Evolutionary conservation across 2,113 vertebrate species (phyloP).

Genomic region (Formicarius rufipectus): DNA sequence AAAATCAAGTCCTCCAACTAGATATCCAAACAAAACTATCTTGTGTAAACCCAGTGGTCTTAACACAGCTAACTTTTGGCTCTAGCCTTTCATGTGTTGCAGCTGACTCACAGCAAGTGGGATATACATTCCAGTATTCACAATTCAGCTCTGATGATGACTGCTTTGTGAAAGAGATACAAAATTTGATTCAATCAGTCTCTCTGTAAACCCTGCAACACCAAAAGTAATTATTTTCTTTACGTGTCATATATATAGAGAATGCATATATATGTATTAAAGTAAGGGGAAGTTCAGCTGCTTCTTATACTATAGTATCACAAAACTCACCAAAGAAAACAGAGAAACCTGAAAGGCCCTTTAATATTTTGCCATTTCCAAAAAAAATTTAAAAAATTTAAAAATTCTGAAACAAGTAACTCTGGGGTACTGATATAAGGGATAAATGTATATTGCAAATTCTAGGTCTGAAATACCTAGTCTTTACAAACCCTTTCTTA

Average conservation of each 20-base stretch:
- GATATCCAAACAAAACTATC: slow-evolving; percentile 53
- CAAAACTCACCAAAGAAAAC: background rate
- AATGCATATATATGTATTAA: background rate
- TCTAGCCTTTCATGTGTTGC: slow-evolving; percentile 25
- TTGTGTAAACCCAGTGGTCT: slow-evolving; percentile 56
- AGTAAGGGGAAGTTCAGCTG: background rate
- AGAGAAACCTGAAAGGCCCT: background rate
- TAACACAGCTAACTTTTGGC: slow-evolving; percentile 39
- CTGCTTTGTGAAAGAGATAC: slow-evolving; percentile 23
- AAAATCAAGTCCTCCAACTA: background rate
- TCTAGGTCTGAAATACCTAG: background rate
- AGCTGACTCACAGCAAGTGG: slow-evolving; percentile 45
- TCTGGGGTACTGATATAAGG: background rate
- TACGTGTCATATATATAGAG: background rate
- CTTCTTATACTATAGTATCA: background rate
- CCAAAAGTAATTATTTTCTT: background rate
- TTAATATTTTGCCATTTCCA: background rate
- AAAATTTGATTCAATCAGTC: slow-evolving; percentile 3
- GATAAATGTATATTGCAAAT: background rate
- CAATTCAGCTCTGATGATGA: slow-evolving; percentile 39
- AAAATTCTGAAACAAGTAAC: background rate
- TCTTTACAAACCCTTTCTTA: background rate
- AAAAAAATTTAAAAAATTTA: background rate
- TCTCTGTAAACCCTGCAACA: background rate
- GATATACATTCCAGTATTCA: slow-evolving; percentile 49